Base-by-base conservation (phyloP, 1,140 invertebrate species). In the Triops longicaudatus region DNA sequence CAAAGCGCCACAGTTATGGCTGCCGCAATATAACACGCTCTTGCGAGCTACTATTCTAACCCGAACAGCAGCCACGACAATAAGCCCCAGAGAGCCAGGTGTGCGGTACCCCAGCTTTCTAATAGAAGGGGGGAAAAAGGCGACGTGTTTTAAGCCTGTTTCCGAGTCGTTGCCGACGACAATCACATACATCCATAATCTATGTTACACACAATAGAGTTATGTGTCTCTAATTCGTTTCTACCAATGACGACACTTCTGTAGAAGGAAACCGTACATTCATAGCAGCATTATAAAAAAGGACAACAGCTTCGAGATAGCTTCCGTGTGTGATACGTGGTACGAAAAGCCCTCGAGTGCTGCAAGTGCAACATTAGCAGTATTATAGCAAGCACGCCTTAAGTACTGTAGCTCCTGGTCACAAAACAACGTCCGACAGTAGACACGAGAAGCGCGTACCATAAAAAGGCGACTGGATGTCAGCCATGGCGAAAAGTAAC, bases 131-230 rank as follows among this genome's bases (percentile, higher is more conserved):
- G 50, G 22, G 50, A 63, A 22, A 63, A 63, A 63, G 50, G 50
- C 6, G 50, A 63, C 50, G 22, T 22, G 50, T 63, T 63, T 63
- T 63, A 22, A 63, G 50, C 50, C 7, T 63, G 50, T 63, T 17
- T 63, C 50, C 50, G 50, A 63, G 50, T 63, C 50, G 50, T 63
- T 63, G 50, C 50, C 50, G 50, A 63, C 50, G 50, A 63, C 50
- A 63, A 63, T 63, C 50, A 22, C 50, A 63, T 22, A 22, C 17
- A 63, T 22, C 50, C 50, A 63, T 63, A 63, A 63, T 22, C 50
- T 63, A 63, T n/a, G 50, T 22, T 63, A 63, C 50, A 63, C 4
- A 37, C 31, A 37, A 37, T 37, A 63, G 50, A 63, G 50, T 63
- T 63, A 6, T 63, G 50, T 63, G 50, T 63, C 50, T 63, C 14